phyloP scores from a whole-genome alignment of 2,797 vertebrate species.

The Helicolenus hilgendorfi region DNA sequence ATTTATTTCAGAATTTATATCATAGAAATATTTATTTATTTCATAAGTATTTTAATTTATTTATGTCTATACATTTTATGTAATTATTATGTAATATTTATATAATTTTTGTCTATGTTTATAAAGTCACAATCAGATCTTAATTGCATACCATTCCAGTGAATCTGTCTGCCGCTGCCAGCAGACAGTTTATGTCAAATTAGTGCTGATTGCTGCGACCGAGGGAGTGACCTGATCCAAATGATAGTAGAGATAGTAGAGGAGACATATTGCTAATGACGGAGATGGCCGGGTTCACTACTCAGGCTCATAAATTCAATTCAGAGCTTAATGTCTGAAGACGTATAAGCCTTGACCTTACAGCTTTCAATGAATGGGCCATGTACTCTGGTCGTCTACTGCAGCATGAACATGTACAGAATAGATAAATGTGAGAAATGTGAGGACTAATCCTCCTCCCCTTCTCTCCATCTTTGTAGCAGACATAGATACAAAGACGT shows the following conservation, averaged over 20 bases:
- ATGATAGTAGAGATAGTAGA: constrained; percentile 12
- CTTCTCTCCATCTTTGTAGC: constrained; percentile 1
- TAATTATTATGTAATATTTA: no score
- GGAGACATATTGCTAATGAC: constrained; percentile 36
- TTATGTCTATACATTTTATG: no score
- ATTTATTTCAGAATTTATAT: no score
- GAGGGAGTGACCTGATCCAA: constrained; percentile 25
- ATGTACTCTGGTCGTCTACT: constrained; percentile 28
- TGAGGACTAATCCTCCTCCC: background rate
- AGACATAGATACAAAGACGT: background rate
- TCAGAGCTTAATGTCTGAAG: constrained; percentile 46
- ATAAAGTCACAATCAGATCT: background rate
- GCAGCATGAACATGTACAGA: constrained; percentile 9
- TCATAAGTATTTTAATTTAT: no score
- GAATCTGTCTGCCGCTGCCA: constrained; percentile 24
- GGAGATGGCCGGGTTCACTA: constrained; percentile 44
- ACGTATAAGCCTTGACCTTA: constrained; percentile 30
- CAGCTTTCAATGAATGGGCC: constrained; percentile 43
- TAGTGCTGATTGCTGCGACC: constrained; percentile 30
- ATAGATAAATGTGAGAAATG: constrained; percentile 40
- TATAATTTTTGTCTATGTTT: no score
- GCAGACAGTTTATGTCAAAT: constrained; percentile 60
- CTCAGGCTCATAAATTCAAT: constrained; percentile 64
- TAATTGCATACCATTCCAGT: constrained; percentile 22
- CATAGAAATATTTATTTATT: no score